These are phyloP conservation scores for Branchellion lobata DNA, from an alignment of 2,888 invertebrate species.

Conservation along the genomic window DNA sequence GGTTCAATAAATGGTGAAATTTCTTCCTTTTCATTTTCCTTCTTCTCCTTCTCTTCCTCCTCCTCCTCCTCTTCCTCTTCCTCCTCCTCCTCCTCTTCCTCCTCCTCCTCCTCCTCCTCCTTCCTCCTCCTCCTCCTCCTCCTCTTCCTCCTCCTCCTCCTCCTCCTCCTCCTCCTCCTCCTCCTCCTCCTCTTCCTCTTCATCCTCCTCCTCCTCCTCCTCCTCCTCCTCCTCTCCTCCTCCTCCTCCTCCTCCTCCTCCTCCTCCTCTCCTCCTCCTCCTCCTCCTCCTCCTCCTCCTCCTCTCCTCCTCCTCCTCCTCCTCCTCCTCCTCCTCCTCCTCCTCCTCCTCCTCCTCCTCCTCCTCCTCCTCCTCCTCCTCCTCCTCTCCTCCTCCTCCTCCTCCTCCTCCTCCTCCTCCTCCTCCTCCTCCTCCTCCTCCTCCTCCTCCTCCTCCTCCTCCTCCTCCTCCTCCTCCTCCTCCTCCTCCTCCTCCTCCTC, in stretches of 20 bases:
- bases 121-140: not conserved
- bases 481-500: slow-evolving; percentile 34
- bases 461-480: slow-evolving; percentile 38
- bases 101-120: not conserved
- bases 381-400: not conserved
- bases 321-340: no score
- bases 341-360: no score
- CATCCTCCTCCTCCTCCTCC: no score
- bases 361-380: no score
- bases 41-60: not conserved
- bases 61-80: slow-evolving; percentile 1
- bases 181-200: not conserved
- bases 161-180: not conserved
- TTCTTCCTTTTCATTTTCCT: not conserved
- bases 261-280: not conserved
- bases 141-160: not conserved
- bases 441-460: slow-evolving; percentile 46
- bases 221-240: not conserved
- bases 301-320: not conserved
- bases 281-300: not conserved
- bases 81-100: not conserved
- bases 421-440: slow-evolving; percentile 45
- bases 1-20: no score
- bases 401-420: slow-evolving; percentile 25
- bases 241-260: not conserved